These are phyloP conservation scores for Saimiri boliviensis DNA, from an alignment of 2,113 vertebrate species.

Conservation along the genomic window DNA sequence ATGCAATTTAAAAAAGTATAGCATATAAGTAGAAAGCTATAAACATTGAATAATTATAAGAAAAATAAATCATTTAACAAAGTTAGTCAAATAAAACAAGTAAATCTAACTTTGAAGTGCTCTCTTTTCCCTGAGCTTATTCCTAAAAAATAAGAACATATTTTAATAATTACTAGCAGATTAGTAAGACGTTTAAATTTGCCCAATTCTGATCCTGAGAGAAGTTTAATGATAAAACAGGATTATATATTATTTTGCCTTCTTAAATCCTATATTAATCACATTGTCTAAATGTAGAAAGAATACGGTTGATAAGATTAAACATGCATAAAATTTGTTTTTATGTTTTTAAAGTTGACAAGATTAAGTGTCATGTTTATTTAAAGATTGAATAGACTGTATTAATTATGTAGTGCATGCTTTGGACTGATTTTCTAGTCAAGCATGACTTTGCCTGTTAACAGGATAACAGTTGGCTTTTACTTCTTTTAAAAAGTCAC, in stretches of 20 bases:
- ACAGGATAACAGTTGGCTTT: not conserved
- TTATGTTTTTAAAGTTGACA: not conserved
- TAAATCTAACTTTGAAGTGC: not conserved
- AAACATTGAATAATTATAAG: not conserved
- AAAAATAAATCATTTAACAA: not conserved
- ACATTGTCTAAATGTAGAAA: conserved; percentile 7
- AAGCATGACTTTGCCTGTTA: not conserved
- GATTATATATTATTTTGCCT: not conserved
- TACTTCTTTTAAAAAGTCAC: not conserved
- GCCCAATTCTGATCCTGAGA: not conserved
- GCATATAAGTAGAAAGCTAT: not conserved
- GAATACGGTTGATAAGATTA: conserved; percentile 1
- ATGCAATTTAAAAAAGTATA: not conserved
- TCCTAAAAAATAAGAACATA: not conserved
- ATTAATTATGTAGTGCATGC: not conserved
- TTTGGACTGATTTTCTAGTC: not conserved
- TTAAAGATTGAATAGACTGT: not conserved
- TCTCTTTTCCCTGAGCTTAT: not conserved
- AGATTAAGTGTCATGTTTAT: conserved; percentile 14
- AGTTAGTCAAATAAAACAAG: not conserved
- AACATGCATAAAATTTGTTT: conserved; percentile 3
- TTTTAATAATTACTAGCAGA: not conserved
- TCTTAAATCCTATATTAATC: conserved; percentile 2
- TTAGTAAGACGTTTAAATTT: conserved; percentile 34
- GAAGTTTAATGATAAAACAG: not conserved